Evolutionary conservation across 2,113 vertebrate genomes (phyloP).

Genomic region (Aspidoscelis tigris): DNA sequence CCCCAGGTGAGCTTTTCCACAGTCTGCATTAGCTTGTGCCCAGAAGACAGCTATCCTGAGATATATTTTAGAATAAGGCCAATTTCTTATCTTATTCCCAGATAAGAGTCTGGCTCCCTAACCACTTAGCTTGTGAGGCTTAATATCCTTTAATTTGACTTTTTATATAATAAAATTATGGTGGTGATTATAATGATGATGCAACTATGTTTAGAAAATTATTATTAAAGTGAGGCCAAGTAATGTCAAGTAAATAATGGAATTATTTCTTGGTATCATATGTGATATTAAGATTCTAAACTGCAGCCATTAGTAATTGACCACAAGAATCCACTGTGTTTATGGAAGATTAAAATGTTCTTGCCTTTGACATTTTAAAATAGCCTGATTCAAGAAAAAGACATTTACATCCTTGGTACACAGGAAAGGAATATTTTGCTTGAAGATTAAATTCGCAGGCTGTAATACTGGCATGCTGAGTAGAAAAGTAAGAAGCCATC

Average conservation of each 20-base stretch:
- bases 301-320: constrained; percentile 38
- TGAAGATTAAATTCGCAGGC: not conserved
- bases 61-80: too few species aligned
- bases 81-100: too few species aligned
- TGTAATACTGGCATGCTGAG: not conserved
- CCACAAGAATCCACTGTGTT: constrained; percentile 29
- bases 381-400: constrained; percentile 46
- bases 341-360: constrained; percentile 46
- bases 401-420: constrained; percentile 8
- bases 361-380: constrained; percentile 45
- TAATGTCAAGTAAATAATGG: constrained; percentile 41
- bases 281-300: constrained; percentile 35
- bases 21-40: too few species aligned
- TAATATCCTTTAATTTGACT: not conserved
- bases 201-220: not conserved
- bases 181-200: too few species aligned
- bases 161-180: constrained; percentile 5
- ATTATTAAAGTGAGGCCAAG: constrained; percentile 29
- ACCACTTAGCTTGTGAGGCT: not conserved
- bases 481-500: not conserved
- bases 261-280: constrained; percentile 51
- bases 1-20: too few species aligned
- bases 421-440: not conserved
- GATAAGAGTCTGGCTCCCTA: too few species aligned
- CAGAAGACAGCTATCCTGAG: too few species aligned